Evolutionary conservation across 53 echinoderm and acorn worm species (phyloP), one percentile per base, ranked within the genome.

Genomic region (Echinometra lucunter): DNA sequence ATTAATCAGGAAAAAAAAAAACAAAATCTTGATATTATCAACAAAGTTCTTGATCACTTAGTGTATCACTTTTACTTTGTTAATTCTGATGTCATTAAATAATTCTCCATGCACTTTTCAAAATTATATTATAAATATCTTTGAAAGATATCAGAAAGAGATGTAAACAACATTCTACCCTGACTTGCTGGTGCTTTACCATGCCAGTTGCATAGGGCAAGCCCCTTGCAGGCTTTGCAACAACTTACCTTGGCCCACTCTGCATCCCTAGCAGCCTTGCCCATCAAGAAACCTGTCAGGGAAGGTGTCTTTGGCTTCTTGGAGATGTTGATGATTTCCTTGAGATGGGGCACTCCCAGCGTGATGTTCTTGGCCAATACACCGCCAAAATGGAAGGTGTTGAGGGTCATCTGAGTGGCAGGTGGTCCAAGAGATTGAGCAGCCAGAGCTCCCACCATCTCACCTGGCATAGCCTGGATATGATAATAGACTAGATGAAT

Each of bases 391-490:
- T 99, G 99, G 94, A 99, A 99, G 87, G 99, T 99, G 96, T 99
- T 99, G 37, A 99, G 96, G 89, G 98, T 98, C 99, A 99, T 99
- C 98, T 99, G 99, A 74, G 99, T 99, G 94, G 99, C 99, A n/a
- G 98, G 97, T 58, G 98, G 98, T 58, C 99, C 99, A 18, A 99
- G 98, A 4, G 98, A 99, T 92, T 98, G 99, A 95, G 99, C 99
- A 27, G 99, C 99, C 0, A 99, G 96, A 13, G 99, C 96, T 34
- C 99, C 99, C 4, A 97, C 97, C 99, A 99, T 99, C 94, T 99
- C 99, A 57, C 99, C 99, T 21, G 99, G 97, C 34, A 92, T 88
- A 28, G 94, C 99, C 99, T 99, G 89, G 32, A 45, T 21, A 5
- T 47, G 7, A 85, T n/a, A 18, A 78, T 1, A n/a, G n/a, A n/a